Base-by-base conservation (phyloP, 2,888 invertebrate species). In the Aspidapion aeneum region DNA sequence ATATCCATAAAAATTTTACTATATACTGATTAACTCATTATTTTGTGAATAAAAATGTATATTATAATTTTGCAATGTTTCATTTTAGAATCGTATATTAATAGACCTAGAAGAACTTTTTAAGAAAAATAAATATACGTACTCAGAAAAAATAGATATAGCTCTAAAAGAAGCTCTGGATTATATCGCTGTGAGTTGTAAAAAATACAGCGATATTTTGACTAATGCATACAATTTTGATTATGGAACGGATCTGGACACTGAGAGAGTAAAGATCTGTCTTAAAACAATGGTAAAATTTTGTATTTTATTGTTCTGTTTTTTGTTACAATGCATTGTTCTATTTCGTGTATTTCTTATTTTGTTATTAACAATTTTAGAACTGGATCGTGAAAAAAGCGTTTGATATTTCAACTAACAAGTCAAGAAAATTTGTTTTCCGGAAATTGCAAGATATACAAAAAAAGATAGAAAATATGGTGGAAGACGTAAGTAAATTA, bases 141-240 rank as follows among this genome's bases (percentile, higher is more conserved):
- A 51, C 49, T 67, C 61, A 48, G 52, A 64, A 2, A 63, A 72
- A 52, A 74, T 79, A 48, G 74, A 78, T 64, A 7, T 35, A 12
- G 35, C 5, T 7, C 12, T 35, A 35, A 35, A 35, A 35, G 35
- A 35, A 35, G 35, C 35, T 35, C 35, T 35, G 3, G 35, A 78
- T 51, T 69, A 54, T 66, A 79, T 70, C 73, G 71, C 67, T 61
- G 66, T 61, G 65, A 75, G 70, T 78, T 78, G 68, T 66, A 74
- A 69, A 54, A 78, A 77, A 54, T 82, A 82, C 71, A 70, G 82
- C 50, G 77, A 81, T 59, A 75, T 78, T 61, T 68, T 78, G 58
- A 70, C 76, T 57, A 70, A 70, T 3, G 70, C 69, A 12, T 70
- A 72, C 22, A 62, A 64, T 57, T 59, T 68, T 1, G 66, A 68